Percentiles rank a stretch among this genome's conserved stretches.
Conservation (phyloP, 2,888 invertebrate genomes). For the Acanthococcus lagerstroemiae region DNA sequence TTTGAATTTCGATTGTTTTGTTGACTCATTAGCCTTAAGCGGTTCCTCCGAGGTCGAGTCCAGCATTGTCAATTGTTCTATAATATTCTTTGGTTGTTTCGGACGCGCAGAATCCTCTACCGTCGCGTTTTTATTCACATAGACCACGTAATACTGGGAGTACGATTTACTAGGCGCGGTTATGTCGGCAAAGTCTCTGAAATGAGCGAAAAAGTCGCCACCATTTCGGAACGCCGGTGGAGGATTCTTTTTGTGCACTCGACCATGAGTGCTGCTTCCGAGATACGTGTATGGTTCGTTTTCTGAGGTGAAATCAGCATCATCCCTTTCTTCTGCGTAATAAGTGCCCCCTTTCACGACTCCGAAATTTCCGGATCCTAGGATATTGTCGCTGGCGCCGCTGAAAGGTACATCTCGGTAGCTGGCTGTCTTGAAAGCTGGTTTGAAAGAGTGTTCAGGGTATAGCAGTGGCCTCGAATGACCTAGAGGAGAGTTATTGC, state of each 20-base stretch:
- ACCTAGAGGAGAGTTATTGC: conserved; percentile 51
- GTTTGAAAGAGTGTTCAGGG: conserved; percentile 52
- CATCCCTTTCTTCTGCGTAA: conserved; percentile 50
- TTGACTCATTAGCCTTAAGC: conserved; percentile 37
- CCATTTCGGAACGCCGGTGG: conserved; percentile 42
- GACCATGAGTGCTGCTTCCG: conserved; percentile 56
- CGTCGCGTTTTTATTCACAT: conserved; percentile 68
- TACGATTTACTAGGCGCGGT: conserved; percentile 71
- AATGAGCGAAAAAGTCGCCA: conserved; percentile 73
- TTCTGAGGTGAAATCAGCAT: conserved; percentile 15
- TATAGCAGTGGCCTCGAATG: conserved; percentile 51
- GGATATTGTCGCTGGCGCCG: conserved; percentile 43
- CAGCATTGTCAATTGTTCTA: conserved; percentile 64
- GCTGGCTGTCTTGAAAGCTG: conserved; percentile 45
- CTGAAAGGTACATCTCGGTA: conserved; percentile 34
- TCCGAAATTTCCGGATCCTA: conserved; percentile 78
- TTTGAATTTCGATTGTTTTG: conserved; percentile 37
- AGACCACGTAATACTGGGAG: conserved; percentile 73
- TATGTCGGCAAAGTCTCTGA: conserved; percentile 82
- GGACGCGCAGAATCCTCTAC: conserved; percentile 40
- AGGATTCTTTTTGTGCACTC: conserved; percentile 48
- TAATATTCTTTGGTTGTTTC: conserved; percentile 65
- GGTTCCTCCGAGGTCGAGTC: conserved; percentile 44
- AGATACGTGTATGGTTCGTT: conserved; percentile 40
- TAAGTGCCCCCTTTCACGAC: conserved; percentile 79